Percentiles rank a stretch among this genome's conserved stretches.
phyloP scores from a whole-genome alignment of 2,113 vertebrate genomes.

The Rhegmatorhina hoffmannsi region DNA sequence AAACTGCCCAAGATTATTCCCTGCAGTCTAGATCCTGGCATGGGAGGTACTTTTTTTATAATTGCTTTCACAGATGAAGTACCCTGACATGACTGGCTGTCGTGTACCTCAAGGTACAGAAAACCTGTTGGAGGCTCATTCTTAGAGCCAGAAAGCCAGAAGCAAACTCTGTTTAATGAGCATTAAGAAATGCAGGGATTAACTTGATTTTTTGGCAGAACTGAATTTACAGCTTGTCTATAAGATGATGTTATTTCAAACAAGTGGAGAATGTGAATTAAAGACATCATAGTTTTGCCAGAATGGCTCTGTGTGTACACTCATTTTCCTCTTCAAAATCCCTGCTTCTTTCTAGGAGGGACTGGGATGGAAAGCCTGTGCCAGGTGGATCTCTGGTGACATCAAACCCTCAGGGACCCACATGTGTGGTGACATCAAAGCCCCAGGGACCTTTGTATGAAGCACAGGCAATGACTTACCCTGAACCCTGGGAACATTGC shows the following conservation, averaged over 20 bases:
- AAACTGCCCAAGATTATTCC: neutral
- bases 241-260: neutral
- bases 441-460: fast-evolving
- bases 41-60: neutral
- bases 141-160: neutral
- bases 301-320: neutral
- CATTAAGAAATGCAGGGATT: neutral
- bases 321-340: neutral
- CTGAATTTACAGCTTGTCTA: conserved; percentile 13
- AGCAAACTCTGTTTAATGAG: neutral
- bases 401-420: neutral
- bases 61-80: neutral
- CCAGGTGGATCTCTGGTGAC: neutral
- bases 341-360: neutral
- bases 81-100: neutral
- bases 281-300: neutral
- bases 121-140: neutral
- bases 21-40: neutral
- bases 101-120: neutral
- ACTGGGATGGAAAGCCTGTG: fast-evolving
- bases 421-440: neutral
- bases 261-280: neutral
- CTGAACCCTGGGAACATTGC: neutral
- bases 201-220: conserved; percentile 15
- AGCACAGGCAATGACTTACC: neutral